Evolutionary conservation across 2,888 invertebrate species (phyloP).

Genomic region (Aporophyla nigra): DNA sequence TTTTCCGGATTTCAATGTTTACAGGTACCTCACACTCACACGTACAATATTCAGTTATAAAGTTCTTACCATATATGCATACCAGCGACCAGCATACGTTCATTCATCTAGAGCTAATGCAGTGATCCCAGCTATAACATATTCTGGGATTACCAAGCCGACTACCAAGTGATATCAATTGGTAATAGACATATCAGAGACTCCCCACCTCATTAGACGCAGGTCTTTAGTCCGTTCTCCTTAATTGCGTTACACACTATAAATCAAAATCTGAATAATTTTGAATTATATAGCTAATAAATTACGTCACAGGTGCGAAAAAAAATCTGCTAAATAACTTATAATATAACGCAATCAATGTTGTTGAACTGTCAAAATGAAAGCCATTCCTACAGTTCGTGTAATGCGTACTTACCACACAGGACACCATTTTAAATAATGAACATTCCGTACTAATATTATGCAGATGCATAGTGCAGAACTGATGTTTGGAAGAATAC

Average conservation of each 20-base stretch:
- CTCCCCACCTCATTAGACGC: background rate
- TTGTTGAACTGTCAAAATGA: too few relatives aligned
- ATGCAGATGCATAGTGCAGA: background rate
- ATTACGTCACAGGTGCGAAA: too few relatives aligned
- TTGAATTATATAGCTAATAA: too few relatives aligned
- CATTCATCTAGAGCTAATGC: background rate
- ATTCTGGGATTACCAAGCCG: background rate
- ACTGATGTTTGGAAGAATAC: background rate
- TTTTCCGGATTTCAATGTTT: too few relatives aligned
- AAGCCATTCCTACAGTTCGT: too few relatives aligned
- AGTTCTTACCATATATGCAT: background rate
- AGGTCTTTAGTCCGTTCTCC: background rate
- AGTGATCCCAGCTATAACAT: background rate
- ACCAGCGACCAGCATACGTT: background rate
- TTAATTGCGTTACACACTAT: too few relatives aligned
- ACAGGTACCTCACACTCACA: too few relatives aligned
- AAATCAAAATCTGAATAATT: too few relatives aligned
- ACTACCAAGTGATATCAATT: conserved; percentile 4
- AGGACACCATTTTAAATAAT: background rate
- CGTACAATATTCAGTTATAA: too few relatives aligned
- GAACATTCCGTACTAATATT: conserved; percentile 2
- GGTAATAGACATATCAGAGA: background rate
- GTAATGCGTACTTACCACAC: too few relatives aligned
- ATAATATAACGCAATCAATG: too few relatives aligned
- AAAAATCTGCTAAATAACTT: too few relatives aligned